Base-by-base conservation (phyloP, 2,888 invertebrate genomes). In the Melinaea marsaeus region DNA sequence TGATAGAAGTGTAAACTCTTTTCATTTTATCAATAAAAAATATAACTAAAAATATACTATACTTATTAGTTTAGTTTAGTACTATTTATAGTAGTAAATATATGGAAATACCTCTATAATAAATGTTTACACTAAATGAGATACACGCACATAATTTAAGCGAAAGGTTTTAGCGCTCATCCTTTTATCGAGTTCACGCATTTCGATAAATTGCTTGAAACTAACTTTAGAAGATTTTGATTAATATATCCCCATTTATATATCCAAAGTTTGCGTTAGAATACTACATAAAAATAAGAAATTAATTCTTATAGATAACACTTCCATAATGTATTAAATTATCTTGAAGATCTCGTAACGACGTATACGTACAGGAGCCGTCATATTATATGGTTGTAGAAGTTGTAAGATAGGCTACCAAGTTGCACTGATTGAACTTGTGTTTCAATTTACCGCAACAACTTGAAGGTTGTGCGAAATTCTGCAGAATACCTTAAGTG, bases 201-300 rank as follows among this genome's bases (percentile, higher is more conserved):
- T 80, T 82, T 82, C 81, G 79, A 85, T 85, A 85, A 86, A 86
- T 85, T 83, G 77, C 79, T 80, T 78, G 73, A 75, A 80, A 81
- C 80, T 81, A 80, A 79, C 42, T 42, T 42, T 42, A 42, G 77
- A 78, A 77, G 75, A 79, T 82, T 83, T 78, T 81, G 81, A 85
- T 85, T 84, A 82, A 83, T 84, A 85, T 42, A 42, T 42, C 42
- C 11, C 11, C 7, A 42, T 9, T 9, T 37, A 42, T 9, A 9
- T 42, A 6, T 5, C 42, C 22, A 22, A 9, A 7, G 42, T 3
- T 42, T 9, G 7, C 11, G 42, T 42, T 42, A 42, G 3, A 22
- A 22, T 22, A 22, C 22, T 9, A 9, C 11, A 42, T 42, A 9
- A 42, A 42, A 9, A 42, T 2, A 5, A 9, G 11, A 9, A 42